A percentile compares a stretch with the other conserved stretches of the same genome.
Evolutionary conservation across 2,113 vertebrate species (phyloP).

Genomic region (Amia ocellicauda): DNA sequence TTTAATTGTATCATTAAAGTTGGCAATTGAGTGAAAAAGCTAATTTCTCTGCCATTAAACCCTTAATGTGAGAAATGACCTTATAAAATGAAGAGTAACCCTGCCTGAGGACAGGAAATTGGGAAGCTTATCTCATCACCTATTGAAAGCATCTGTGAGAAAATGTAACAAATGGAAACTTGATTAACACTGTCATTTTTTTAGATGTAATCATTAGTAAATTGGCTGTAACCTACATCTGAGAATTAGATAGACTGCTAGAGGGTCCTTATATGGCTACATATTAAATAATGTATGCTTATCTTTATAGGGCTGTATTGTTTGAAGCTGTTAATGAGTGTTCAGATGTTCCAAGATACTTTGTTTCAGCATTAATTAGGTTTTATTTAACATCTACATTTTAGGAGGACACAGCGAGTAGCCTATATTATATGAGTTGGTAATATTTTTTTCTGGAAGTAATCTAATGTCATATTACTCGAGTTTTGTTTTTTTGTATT

Average conservation of each 20-base stretch:
- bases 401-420: no score
- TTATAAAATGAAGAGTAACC: background rate
- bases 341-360: no score
- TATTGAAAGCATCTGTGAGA: background rate
- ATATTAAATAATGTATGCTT: no score
- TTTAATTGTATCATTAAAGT: background rate
- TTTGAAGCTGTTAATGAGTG: no score
- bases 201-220: background rate
- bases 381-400: no score
- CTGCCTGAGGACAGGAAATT: background rate
- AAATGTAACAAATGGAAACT: background rate
- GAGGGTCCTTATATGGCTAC: background rate
- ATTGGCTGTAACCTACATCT: background rate
- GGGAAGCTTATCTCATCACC: background rate
- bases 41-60: background rate
- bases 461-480: no score
- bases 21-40: background rate
- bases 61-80: slow-evolving; percentile 4
- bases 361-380: no score
- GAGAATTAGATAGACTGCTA: background rate
- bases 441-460: no score
- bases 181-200: background rate
- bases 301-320: background rate
- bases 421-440: no score
- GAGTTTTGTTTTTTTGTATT: no score